Evolutionary conservation across 2,797 vertebrate species (phyloP).

Genomic region (Percopsis omiscomaycus): DNA sequence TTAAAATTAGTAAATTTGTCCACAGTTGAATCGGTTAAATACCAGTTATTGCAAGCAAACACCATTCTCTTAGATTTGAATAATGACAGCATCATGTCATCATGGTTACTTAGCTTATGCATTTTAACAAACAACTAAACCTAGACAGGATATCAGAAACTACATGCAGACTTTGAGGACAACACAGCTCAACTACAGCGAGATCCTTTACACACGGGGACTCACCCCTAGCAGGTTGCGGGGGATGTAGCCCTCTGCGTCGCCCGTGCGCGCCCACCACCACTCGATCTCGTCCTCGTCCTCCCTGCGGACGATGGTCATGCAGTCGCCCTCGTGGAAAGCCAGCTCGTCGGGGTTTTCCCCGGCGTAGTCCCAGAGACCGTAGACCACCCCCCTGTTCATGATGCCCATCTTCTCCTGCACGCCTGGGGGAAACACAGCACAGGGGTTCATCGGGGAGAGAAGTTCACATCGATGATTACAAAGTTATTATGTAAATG

Average conservation of each 20-base stretch:
- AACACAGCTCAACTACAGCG: neutral
- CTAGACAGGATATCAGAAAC: no score
- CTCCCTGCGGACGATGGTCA: conserved; percentile 88
- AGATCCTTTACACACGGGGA: neutral
- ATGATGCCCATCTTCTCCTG: conserved; percentile 99
- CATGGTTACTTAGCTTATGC: no score
- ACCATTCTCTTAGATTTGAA: no score
- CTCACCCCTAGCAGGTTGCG: conserved; percentile 95
- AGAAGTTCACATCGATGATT: neutral
- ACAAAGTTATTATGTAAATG: no score
- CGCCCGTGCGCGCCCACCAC: conserved; percentile 93
- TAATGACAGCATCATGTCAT: neutral
- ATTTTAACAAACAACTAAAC: no score
- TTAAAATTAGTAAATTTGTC: no score
- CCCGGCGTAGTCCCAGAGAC: conserved; percentile 88
- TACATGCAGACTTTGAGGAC: neutral
- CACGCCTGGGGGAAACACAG: conserved; percentile 79
- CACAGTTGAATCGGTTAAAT: no score
- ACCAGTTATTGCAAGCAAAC: no score
- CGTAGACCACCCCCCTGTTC: conserved; percentile 95
- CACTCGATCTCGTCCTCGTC: conserved; percentile 93
- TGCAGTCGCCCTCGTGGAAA: conserved; percentile 91
- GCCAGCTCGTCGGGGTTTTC: conserved; percentile 86
- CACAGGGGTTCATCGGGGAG: neutral
- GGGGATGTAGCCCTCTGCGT: conserved; percentile 89